A percentile compares a stretch with the other conserved stretches of the same genome.
phyloP scores from a whole-genome alignment of 2,797 vertebrate species.

The Oreonectes daqikongensis region DNA sequence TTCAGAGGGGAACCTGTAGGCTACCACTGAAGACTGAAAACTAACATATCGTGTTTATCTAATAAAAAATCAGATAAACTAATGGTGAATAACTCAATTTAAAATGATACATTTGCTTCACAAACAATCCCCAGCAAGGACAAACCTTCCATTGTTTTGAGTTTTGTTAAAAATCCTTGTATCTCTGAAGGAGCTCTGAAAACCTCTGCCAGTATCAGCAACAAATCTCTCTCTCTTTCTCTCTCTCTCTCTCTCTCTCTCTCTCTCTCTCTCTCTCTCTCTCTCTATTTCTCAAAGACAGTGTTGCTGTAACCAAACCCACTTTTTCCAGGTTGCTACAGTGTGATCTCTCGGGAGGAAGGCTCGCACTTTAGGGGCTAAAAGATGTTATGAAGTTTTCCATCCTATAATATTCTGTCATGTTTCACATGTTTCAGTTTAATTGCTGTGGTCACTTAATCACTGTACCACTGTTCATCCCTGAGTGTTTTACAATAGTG shows the following conservation, averaged over 20 bases:
- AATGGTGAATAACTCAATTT: not conserved
- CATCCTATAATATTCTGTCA: not conserved
- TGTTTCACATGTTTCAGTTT: not conserved
- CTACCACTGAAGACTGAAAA: not conserved
- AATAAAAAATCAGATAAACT: not conserved
- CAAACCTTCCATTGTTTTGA: not conserved
- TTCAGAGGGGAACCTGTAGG: not conserved
- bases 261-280: constrained; percentile 25
- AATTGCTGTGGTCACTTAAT: not conserved
- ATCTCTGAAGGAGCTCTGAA: not conserved
- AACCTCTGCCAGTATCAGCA: not conserved
- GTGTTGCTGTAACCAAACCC: constrained; percentile 52
- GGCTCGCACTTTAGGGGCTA: not conserved
- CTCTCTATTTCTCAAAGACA: not conserved
- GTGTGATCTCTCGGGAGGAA: constrained; percentile 38
- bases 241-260: not conserved
- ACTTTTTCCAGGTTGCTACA: constrained; percentile 53
- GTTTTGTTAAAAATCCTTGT: constrained; percentile 21
- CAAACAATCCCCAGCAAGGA: not conserved
- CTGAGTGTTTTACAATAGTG: not conserved
- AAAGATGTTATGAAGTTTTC: constrained; percentile 2
- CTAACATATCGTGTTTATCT: not conserved
- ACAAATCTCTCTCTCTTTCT: constrained; percentile 26
- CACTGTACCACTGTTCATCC: not conserved
- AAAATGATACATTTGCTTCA: not conserved